Base-by-base conservation (phyloP, 53 echinoderm and acorn worm genomes). In the Hippasteria phrygiana region DNA sequence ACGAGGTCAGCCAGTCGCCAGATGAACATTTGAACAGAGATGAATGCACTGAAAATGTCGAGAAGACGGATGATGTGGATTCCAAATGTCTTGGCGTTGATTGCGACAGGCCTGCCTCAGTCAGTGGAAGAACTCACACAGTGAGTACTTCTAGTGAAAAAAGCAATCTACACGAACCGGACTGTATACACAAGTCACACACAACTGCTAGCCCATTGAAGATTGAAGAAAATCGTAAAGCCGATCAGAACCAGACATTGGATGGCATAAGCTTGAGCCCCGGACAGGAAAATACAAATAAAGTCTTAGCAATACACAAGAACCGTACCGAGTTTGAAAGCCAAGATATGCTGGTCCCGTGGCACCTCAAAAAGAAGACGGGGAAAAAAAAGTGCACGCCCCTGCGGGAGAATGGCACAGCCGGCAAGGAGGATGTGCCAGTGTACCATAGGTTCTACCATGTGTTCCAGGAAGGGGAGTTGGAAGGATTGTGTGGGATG, bases 331-430 rank as follows among this genome's bases (percentile, higher is more conserved):
- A 89, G 35, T 98, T 98, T 75, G 92, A 78, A 71, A 74, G 93
- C 73, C 98, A 95, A 77, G 98, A 98, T 63, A 74, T 98, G 34
- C 90, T 98, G 54, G 98, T 98, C 36, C 98, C 98, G 2, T 98
- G 98, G 98, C 98, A 98, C 66, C 78, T 95, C 45, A 92, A 90
- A 47, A 83, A 55, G 35, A 88, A 79, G 39, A 38, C 42, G 1
- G 4, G 33, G 5, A 63, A 54, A 18, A 82, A 88, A 54, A 55
- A 43, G 12, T 36, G 43, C 27, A 43, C 88, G 27, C 42, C 82
- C 37, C 59, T 47, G 5, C 71, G 33, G 14, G 88, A 87, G 13
- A 77, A 92, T 26, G 80, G 54, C 6, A 27, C 53, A 35, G 55
- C 63, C 29, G 35, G 76, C 24, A 59, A 45, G 18, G 80, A 85